Conservation (phyloP, 2,888 invertebrate species). For the Heliconius ismenius region DNA sequence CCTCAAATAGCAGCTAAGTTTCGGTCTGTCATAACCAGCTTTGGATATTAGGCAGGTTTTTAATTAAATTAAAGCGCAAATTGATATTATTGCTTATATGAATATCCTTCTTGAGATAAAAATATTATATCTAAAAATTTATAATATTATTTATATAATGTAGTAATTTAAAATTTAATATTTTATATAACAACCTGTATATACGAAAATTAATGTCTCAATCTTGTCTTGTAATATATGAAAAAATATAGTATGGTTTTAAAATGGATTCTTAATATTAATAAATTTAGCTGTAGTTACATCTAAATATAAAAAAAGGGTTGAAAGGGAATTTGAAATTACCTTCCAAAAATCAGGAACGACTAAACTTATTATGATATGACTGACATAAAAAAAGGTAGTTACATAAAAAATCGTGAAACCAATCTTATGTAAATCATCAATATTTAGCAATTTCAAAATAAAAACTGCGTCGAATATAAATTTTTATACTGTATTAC, state of each 20-base stretch:
- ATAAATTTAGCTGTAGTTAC: no score
- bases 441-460: slow-evolving; percentile 15
- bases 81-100: slow-evolving; percentile 11
- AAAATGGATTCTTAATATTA: not conserved
- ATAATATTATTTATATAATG: slow-evolving; percentile 3
- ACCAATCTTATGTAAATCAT: slow-evolving; percentile 16
- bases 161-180: not conserved
- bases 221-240: not conserved
- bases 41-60: slow-evolving; percentile 29
- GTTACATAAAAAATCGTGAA: slow-evolving; percentile 19
- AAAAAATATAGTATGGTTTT: not conserved
- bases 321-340: not conserved
- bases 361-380: not conserved
- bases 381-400: not conserved
- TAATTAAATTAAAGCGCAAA: slow-evolving; percentile 21
- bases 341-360: not conserved
- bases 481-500: slow-evolving; percentile 33
- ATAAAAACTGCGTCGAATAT: slow-evolving; percentile 23
- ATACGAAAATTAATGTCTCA: not conserved
- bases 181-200: slow-evolving; percentile 2
- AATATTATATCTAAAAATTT: not conserved
- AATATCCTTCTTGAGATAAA: not conserved
- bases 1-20: slow-evolving; percentile 39
- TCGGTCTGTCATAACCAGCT: slow-evolving; percentile 47
- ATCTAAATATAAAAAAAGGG: no score